A percentile compares a stretch with the other conserved stretches of the same genome.
These are phyloP conservation scores for Sarcophaga subvicina DNA, from an alignment of 2,888 invertebrate species.

Conservation along the genomic window DNA sequence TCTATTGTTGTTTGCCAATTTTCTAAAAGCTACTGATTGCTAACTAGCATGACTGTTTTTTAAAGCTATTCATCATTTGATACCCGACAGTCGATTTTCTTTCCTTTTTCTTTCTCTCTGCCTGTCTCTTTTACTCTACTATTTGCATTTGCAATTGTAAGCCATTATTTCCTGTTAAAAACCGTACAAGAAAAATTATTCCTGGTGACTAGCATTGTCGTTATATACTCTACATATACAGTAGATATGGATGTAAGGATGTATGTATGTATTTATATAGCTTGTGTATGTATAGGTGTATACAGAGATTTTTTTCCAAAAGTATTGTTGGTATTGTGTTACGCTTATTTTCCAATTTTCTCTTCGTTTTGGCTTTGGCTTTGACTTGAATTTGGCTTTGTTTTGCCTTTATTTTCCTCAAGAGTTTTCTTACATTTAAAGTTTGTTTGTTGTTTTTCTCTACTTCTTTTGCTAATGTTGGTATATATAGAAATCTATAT, in stretches of 20 bases:
- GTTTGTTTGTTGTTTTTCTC: slow-evolving; percentile 44
- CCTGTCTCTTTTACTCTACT: neutral
- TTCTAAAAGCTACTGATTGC: slow-evolving; percentile 71
- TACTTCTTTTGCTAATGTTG: neutral
- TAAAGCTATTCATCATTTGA: slow-evolving; percentile 68
- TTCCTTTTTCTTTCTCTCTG: neutral
- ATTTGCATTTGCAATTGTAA: slow-evolving; percentile 33
- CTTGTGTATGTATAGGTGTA: neutral
- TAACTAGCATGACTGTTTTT: slow-evolving; percentile 70
- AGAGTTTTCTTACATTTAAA: slow-evolving; percentile 65
- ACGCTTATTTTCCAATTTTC: slow-evolving; percentile 79
- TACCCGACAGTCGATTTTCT: slow-evolving; percentile 59
- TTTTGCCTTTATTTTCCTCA: slow-evolving; percentile 65
- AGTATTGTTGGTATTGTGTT: slow-evolving; percentile 76
- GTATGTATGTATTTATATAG: slow-evolving; percentile 52
- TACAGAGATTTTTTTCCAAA: slow-evolving; percentile 7
- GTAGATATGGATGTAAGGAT: slow-evolving; percentile 30
- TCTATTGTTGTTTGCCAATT: slow-evolving; percentile 69
- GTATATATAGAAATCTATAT: neutral
- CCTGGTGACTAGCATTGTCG: neutral
- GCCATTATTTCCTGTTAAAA: slow-evolving; percentile 44
- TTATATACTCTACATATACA: slow-evolving; percentile 25
- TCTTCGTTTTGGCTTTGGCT: slow-evolving; percentile 69
- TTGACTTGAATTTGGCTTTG: slow-evolving; percentile 60
- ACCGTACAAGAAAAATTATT: slow-evolving; percentile 1